phyloP scores from a whole-genome alignment of 2,797 vertebrate genomes.

The Lagodon rhomboides region DNA sequence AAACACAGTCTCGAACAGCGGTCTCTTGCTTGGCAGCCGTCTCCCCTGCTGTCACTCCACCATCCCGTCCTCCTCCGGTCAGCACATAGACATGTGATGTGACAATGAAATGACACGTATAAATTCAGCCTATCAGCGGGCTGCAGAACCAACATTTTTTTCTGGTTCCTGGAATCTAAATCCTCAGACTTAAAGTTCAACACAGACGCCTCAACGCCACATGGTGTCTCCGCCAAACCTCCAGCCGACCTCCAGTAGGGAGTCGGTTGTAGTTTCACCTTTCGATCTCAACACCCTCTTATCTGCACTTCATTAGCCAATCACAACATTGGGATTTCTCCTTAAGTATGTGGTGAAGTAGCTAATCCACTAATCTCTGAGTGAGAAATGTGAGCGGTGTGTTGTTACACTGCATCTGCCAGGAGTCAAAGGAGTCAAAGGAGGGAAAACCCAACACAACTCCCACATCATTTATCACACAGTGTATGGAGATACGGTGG shows the following conservation, averaged over 20 bases:
- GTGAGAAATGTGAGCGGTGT: conserved; percentile 2
- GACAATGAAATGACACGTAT: too few relatives aligned
- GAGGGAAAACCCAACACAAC: conserved; percentile 10
- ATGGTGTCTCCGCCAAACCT: too few relatives aligned
- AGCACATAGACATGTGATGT: too few relatives aligned
- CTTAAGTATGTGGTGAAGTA: neutral
- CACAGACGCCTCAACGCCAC: too few relatives aligned
- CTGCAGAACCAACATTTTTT: too few relatives aligned
- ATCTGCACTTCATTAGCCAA: neutral
- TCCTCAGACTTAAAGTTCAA: too few relatives aligned
- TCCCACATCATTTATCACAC: conserved; percentile 24
- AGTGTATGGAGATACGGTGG: conserved; percentile 5
- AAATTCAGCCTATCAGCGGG: too few relatives aligned
- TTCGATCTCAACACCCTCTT: neutral
- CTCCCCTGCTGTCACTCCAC: too few relatives aligned
- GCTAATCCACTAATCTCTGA: neutral
- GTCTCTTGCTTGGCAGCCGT: too few relatives aligned
- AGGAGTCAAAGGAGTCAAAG: conserved; percentile 8
- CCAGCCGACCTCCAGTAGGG: neutral
- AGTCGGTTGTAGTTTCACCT: neutral
- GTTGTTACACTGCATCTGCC: neutral
- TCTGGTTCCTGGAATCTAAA: too few relatives aligned
- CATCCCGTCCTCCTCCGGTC: too few relatives aligned
- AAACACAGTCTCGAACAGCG: too few relatives aligned
- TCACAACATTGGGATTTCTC: conserved; percentile 7